A percentile compares a stretch with the other conserved stretches of the same genome.
Evolutionary conservation across 2,113 vertebrate genomes (phyloP).

Genomic region (Porphyrio hochstetteri): DNA sequence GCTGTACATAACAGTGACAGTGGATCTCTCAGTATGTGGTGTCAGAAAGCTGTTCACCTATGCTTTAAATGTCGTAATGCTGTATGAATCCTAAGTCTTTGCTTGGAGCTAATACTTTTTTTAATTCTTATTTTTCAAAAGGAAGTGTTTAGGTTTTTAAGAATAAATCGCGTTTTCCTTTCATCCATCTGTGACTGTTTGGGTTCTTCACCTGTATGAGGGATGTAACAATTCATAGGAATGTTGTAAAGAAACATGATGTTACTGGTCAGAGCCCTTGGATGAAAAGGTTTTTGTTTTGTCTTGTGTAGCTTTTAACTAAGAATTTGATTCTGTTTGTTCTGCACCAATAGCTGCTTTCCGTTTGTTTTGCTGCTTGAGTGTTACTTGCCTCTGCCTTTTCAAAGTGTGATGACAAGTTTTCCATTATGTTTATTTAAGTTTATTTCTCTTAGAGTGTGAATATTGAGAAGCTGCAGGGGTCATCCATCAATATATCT

Average conservation of each 20-base stretch:
- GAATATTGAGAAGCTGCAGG: constrained; percentile 90
- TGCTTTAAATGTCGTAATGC: neutral
- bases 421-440: constrained; percentile 38
- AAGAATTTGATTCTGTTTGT: neutral
- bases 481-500: constrained; percentile 86
- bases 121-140: neutral
- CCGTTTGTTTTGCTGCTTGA: neutral
- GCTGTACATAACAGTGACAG: neutral
- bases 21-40: neutral
- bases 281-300: neutral
- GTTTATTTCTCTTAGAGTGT: constrained; percentile 80
- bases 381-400: neutral
- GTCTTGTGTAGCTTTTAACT: neutral
- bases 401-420: constrained; percentile 1
- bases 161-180: neutral
- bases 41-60: neutral
- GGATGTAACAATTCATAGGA: neutral
- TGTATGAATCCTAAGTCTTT: neutral
- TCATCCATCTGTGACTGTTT: neutral
- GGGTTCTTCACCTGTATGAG: neutral
- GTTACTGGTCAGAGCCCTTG: neutral
- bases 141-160: neutral
- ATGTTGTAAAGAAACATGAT: neutral
- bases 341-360: neutral
- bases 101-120: neutral